These are phyloP conservation scores for Cryptotermes secundus DNA, from an alignment of 1,140 invertebrate genomes.

Conservation along the genomic window DNA sequence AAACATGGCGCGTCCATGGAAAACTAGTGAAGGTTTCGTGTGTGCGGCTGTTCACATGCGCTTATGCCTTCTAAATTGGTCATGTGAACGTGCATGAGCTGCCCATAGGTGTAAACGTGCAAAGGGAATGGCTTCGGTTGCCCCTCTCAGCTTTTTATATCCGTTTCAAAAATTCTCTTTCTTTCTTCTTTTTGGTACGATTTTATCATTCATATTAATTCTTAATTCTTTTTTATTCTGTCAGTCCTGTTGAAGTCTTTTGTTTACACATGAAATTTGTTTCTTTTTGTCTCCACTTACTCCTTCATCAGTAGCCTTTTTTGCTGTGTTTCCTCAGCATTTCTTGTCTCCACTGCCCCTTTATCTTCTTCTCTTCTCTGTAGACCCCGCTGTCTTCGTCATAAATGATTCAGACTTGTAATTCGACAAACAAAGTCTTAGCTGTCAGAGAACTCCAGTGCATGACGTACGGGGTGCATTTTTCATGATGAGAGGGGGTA, in stretches of 20 bases:
- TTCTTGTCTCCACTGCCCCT: neutral
- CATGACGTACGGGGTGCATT: constrained; percentile 4
- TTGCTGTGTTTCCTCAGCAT: neutral
- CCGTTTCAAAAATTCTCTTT: neutral
- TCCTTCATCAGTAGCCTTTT: neutral
- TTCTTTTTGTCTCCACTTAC: too few species aligned
- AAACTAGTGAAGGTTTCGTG: neutral
- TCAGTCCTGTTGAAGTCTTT: neutral
- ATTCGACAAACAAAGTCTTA: constrained; percentile 37
- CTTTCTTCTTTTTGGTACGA: neutral
- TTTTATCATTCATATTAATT: neutral
- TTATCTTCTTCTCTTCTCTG: neutral
- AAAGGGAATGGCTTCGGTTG: neutral
- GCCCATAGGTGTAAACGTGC: neutral
- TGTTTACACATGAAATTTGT: neutral
- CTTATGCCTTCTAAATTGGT: neutral
- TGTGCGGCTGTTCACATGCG: neutral
- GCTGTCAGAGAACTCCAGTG: constrained; percentile 28
- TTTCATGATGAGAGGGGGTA: constrained; percentile 25
- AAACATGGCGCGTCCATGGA: neutral
- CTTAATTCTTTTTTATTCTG: neutral
- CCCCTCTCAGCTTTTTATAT: neutral
- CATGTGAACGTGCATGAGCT: neutral
- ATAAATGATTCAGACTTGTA: constrained; percentile 37
- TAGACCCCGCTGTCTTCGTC: neutral